phyloP scores from a whole-genome alignment of 2,113 vertebrate genomes.

The Elephas maximus region DNA sequence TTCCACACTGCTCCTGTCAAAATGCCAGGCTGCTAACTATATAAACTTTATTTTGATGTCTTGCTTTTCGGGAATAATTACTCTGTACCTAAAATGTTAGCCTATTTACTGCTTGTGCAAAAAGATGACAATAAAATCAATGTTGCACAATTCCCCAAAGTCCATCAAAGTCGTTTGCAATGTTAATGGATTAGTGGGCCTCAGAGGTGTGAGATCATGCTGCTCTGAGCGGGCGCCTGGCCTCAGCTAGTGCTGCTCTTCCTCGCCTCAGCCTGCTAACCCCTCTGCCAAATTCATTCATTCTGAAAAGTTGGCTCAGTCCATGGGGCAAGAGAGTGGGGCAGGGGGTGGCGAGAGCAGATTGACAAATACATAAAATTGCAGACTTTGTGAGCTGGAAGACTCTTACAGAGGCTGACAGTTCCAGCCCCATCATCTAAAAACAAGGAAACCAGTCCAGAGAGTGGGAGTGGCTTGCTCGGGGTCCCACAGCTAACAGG shows the following conservation, averaged over 20 bases:
- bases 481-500: neutral
- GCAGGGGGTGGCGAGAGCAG: neutral
- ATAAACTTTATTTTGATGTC: conserved; percentile 91
- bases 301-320: conserved; percentile 78
- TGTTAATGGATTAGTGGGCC: conserved; percentile 84
- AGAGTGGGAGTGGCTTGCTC: fast-evolving
- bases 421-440: neutral
- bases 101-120: conserved; percentile 90
- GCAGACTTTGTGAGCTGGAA: neutral
- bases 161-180: conserved; percentile 87
- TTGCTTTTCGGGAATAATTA: conserved; percentile 92
- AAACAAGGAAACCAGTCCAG: neutral
- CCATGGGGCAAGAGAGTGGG: neutral
- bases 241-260: neutral
- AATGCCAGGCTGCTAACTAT: conserved; percentile 84
- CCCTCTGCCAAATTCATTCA: conserved; percentile 67
- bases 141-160: conserved; percentile 87
- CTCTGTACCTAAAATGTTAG: conserved; percentile 89
- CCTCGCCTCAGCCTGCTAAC: conserved; percentile 48
- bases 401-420: neutral
- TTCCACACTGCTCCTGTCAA: conserved; percentile 86
- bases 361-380: neutral
- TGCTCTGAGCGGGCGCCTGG: neutral
- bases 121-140: conserved; percentile 91
- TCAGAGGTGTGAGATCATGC: conserved; percentile 78